Evolutionary conservation across 2,797 vertebrate genomes (phyloP).

Genomic region (Myiotriccus ornatus): DNA sequence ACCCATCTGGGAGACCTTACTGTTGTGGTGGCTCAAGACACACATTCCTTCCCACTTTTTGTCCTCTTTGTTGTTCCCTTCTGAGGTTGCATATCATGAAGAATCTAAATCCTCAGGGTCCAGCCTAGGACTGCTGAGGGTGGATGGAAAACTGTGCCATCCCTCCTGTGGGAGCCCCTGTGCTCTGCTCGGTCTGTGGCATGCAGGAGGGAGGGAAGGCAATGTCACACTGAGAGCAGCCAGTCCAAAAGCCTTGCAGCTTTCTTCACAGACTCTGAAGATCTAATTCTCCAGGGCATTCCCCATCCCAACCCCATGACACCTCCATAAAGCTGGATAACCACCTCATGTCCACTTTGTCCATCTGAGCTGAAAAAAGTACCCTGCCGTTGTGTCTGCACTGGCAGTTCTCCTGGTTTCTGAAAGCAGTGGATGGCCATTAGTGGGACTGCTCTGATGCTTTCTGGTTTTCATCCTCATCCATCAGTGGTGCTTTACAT

Average conservation of each 20-base stretch:
- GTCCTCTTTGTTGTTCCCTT: not conserved
- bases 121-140: not conserved
- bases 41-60: not conserved
- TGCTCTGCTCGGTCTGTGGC: not conserved
- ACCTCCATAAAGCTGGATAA: not conserved
- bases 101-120: not conserved
- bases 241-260: not conserved
- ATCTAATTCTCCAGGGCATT: not conserved
- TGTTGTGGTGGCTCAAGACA: not conserved
- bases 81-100: not conserved
- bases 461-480: constrained; percentile 23
- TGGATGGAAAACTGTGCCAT: not conserved
- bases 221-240: not conserved
- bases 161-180: not conserved
- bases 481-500: not conserved
- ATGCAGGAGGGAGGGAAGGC: not conserved
- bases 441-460: not conserved
- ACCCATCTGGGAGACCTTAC: not conserved
- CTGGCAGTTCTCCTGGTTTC: not conserved
- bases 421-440: not conserved
- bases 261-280: not conserved
- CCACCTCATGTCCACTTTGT: not conserved
- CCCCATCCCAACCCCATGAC: not conserved
- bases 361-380: not conserved
- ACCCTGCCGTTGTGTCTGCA: not conserved